These are phyloP conservation scores for Promerops cafer DNA, from an alignment of 2,113 vertebrate species.

Conservation along the genomic window DNA sequence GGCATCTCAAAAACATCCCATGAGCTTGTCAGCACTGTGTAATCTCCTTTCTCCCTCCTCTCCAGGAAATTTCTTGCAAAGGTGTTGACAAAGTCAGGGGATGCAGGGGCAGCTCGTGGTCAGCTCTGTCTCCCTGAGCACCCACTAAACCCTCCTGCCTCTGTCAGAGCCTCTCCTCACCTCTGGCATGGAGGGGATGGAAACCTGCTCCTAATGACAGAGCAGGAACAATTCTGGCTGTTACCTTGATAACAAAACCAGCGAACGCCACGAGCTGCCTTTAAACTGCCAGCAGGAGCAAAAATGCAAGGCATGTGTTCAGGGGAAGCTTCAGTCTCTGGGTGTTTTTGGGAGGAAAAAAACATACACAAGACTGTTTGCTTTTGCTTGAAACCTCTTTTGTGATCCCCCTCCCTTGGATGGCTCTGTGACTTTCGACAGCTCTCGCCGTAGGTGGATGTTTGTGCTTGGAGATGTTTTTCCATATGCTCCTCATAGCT, in stretches of 20 bases:
- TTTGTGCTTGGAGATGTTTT: constrained; percentile 29
- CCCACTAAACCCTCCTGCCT: neutral
- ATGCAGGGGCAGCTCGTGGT: neutral
- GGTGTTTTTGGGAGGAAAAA: neutral
- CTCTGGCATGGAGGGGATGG: neutral
- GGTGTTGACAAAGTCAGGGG: neutral
- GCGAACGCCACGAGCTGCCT: fast-evolving
- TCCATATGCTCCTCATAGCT: constrained; percentile 33
- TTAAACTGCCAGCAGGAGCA: neutral
- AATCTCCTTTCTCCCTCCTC: neutral
- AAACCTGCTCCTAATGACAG: neutral
- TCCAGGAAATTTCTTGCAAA: neutral
- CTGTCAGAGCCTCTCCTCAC: neutral
- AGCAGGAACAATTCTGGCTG: neutral
- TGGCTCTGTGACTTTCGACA: neutral
- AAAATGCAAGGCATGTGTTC: neutral
- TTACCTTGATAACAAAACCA: neutral
- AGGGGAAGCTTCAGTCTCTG: neutral
- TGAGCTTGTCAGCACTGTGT: neutral
- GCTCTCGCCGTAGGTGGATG: constrained; percentile 6
- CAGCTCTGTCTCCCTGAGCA: neutral
- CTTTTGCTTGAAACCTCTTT: neutral
- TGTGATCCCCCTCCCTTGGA: neutral
- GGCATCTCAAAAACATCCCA: neutral
- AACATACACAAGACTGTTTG: neutral